Base-by-base conservation (phyloP, 2,888 invertebrate species). In the Sarcophaga subvicina region DNA sequence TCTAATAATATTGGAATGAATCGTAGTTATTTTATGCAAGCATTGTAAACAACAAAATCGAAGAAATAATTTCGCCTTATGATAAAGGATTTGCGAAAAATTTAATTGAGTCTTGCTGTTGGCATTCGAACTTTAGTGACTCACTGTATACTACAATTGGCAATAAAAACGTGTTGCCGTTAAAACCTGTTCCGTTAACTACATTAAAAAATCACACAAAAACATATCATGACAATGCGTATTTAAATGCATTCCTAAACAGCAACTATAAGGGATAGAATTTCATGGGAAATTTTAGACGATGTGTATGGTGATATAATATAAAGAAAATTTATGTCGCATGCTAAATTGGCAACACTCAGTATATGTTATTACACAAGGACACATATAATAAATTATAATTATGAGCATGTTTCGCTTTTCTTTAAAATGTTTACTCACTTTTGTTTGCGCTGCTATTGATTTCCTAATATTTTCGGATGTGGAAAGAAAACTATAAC, bases 261-360 rank as follows among this genome's bases (percentile, higher is more conserved):
- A 54, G 14, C n/a, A 47, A 79, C 63, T 70, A 20, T 27, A 54
- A 59, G 62, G 49, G 49, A 45, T 59, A 59, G 64, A 22, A 72
- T 22, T 80, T 66, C 66, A 72, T 66, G 71, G 22, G 54, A 80
- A 54, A 79, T 22, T 54, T 63, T 64, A 17, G 71, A 47, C 22
- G 1, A 11, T 63, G n/a, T 14, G 0, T 62, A 3, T 62, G 49
- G 63, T 27, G 10, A 10, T 25, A 67, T 73, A 8, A 66, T 60
- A 25, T 22, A 72, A 64, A 64, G 47, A 75, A 59, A 76, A 76
- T 76, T 76, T n/a, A n/a, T n/a, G n/a, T n/a, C n/a, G n/a, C n/a
- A n/a, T n/a, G n/a, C n/a, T n/a, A n/a, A n/a, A n/a, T 76, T 67
- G 59, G 54, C 66, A 66, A 20, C 54, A 73, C 63, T n/a, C 20